Conservation (phyloP, 2,113 vertebrate genomes). For the Eira barbara region DNA sequence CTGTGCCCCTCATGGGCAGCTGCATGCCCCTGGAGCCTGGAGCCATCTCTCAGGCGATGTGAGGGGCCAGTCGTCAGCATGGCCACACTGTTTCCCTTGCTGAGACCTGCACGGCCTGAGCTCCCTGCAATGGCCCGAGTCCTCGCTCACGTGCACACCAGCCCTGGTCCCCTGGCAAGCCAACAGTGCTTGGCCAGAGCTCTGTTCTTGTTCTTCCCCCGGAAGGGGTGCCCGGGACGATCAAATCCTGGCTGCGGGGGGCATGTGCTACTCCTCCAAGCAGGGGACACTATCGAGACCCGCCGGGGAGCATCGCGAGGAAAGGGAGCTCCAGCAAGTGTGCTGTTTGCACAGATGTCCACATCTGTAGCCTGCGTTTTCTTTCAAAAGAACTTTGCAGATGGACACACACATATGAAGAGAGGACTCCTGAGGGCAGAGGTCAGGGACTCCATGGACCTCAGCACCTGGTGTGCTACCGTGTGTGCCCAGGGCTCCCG, state of each 20-base stretch:
- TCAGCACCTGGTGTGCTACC: background rate
- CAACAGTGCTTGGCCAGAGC: background rate
- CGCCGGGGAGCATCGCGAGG: background rate
- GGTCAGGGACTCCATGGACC: fast-evolving
- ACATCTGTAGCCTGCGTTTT: background rate
- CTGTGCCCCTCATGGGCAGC: background rate
- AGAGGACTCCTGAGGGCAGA: background rate
- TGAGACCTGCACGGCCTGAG: background rate
- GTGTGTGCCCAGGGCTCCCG: fast-evolving
- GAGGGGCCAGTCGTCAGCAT: background rate
- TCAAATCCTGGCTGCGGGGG: background rate
- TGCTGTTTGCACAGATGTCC: background rate
- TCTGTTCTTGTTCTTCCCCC: background rate
- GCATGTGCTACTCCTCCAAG: background rate
- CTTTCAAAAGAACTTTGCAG: background rate
- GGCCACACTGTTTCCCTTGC: background rate
- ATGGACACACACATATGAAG: background rate
- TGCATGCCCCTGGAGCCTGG: background rate
- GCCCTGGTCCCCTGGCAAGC: fast-evolving
- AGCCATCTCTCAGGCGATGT: background rate
- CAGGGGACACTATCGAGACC: fast-evolving
- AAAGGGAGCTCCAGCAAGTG: background rate
- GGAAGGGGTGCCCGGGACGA: background rate
- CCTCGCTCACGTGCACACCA: background rate
- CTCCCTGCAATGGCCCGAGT: background rate